These are phyloP conservation scores for Chiloscyllium plagiosum DNA, from an alignment of 2,113 vertebrate species.

Conservation along the genomic window DNA sequence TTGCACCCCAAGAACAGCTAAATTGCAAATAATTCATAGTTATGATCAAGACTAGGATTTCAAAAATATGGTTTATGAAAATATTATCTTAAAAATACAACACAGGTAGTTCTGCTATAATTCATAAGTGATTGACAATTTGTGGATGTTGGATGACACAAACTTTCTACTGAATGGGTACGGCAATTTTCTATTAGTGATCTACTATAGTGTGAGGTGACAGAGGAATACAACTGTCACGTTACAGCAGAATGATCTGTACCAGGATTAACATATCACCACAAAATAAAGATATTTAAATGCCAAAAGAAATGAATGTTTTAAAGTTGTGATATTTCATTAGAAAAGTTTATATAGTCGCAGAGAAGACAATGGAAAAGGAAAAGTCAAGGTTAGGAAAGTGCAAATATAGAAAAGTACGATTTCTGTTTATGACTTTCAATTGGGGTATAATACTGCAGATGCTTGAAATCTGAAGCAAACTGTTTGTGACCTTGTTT, in stretches of 20 bases:
- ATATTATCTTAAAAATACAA: too few relatives aligned
- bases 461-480: too few relatives aligned
- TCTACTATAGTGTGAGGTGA: too few relatives aligned
- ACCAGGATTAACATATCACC: not conserved
- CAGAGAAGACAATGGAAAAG: not conserved
- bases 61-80: not conserved
- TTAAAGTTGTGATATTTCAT: not conserved
- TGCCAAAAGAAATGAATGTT: not conserved
- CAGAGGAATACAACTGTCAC: too few relatives aligned
- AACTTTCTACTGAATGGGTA: too few relatives aligned
- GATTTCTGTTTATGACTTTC: not conserved
- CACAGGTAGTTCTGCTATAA: too few relatives aligned
- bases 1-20: not conserved
- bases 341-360: not conserved
- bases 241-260: too few relatives aligned
- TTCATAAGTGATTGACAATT: too few relatives aligned
- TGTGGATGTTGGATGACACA: too few relatives aligned
- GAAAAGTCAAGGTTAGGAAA: not conserved
- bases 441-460: too few relatives aligned
- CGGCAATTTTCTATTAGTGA: too few relatives aligned
- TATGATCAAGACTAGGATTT: not conserved
- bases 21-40: not conserved
- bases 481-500: not conserved
- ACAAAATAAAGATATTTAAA: not conserved
- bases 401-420: not conserved